These are phyloP conservation scores for Acholoe squamosa DNA, from an alignment of 2,888 invertebrate species.

Conservation along the genomic window DNA sequence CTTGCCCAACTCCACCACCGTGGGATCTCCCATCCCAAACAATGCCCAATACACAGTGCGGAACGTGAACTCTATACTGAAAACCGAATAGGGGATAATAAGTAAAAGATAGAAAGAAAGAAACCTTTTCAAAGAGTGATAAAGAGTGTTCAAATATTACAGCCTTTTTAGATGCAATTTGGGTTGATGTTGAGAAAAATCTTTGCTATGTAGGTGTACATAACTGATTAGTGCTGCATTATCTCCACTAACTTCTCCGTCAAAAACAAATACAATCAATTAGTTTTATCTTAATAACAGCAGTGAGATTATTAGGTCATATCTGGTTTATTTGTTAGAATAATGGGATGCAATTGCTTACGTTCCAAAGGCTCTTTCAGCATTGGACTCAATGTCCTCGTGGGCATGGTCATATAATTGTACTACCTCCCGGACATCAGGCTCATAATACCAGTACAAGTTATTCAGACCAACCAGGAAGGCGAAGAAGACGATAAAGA, in stretches of 20 bases:
- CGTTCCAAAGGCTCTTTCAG: conserved; percentile 63
- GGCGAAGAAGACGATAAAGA: conserved; percentile 61
- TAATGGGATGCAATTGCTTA: conserved; percentile 13
- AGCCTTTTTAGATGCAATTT: too few relatives aligned
- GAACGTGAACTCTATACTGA: conserved; percentile 63
- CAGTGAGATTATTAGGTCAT: too few relatives aligned
- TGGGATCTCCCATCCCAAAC: conserved; percentile 58
- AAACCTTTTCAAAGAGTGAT: too few relatives aligned
- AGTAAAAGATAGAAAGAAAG: too few relatives aligned
- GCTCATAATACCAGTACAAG: conserved; percentile 63
- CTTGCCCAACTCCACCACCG: conserved; percentile 54
- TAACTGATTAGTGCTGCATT: too few relatives aligned
- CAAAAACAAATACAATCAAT: too few relatives aligned
- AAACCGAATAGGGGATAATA: neutral
- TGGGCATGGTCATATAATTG: conserved; percentile 48
- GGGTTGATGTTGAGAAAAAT: too few relatives aligned
- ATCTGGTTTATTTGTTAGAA: too few relatives aligned
- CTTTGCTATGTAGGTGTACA: too few relatives aligned
- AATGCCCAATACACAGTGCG: conserved; percentile 63
- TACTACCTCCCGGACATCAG: conserved; percentile 49
- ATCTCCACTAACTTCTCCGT: too few relatives aligned
- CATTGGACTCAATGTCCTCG: conserved; percentile 44
- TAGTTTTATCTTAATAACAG: too few relatives aligned
- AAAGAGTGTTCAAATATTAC: too few relatives aligned
- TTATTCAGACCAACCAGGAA: conserved; percentile 64